Percentiles rank a stretch among this genome's conserved stretches.
These are phyloP conservation scores for Dysdera silvatica DNA, from an alignment of 1,140 invertebrate genomes.

Conservation along the genomic window DNA sequence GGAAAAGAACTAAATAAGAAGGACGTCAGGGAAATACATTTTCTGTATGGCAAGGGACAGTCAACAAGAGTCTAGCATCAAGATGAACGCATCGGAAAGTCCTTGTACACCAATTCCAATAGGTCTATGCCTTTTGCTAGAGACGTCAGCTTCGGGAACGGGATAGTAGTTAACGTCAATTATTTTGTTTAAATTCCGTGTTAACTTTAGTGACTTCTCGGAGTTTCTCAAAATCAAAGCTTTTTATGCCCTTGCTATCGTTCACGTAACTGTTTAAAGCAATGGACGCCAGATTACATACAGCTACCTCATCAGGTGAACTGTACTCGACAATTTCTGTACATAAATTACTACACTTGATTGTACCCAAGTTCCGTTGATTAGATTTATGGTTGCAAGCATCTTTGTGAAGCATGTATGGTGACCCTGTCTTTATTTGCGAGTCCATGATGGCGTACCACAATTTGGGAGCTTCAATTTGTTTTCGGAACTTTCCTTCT, in stretches of 20 bases:
- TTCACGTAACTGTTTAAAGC: constrained; percentile 93
- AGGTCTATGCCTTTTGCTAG: constrained; percentile 87
- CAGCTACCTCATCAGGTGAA: constrained; percentile 86
- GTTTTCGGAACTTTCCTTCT: constrained; percentile 63
- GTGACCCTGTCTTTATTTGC: constrained; percentile 96
- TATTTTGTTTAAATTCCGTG: constrained; percentile 92
- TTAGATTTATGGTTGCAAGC: constrained; percentile 95
- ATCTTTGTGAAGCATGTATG: constrained; percentile 98
- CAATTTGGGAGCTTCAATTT: constrained; percentile 75
- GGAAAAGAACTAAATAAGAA: too few relatives aligned
- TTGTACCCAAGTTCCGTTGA: constrained; percentile 96
- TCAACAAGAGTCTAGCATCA: too few relatives aligned
- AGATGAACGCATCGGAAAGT: constrained; percentile 89
- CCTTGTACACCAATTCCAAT: constrained; percentile 96
- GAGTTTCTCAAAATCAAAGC: constrained; percentile 87
- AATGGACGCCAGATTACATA: constrained; percentile 96
- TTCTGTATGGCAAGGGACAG: too few relatives aligned
- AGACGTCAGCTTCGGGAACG: constrained; percentile 68
- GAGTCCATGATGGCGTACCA: constrained; percentile 93
- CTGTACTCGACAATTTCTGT: constrained; percentile 69
- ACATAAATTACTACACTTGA: constrained; percentile 96
- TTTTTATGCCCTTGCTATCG: constrained; percentile 54
- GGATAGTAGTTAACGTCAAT: constrained; percentile 98
- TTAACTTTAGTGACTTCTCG: constrained; percentile 81
- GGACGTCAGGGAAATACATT: too few relatives aligned